Percentiles rank a stretch among this genome's conserved stretches.
phyloP scores from a whole-genome alignment of 2,888 invertebrate genomes.

The Lysandra bellargus region DNA sequence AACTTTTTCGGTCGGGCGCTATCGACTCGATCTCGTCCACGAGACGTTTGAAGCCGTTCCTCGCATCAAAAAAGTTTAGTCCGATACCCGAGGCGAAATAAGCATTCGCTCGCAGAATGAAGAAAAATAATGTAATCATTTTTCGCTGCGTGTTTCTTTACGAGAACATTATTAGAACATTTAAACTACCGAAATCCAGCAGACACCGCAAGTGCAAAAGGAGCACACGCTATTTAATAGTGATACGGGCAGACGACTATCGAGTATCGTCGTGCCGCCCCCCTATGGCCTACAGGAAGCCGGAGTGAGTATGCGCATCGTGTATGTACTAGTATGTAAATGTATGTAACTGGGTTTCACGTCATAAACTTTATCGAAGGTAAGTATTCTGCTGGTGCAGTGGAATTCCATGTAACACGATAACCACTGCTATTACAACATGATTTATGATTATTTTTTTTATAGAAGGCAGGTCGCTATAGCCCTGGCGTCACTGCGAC shows the following conservation, averaged over 20 bases:
- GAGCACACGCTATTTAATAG: background rate
- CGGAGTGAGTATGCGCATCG: background rate
- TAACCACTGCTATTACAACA: background rate
- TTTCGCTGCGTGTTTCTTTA: background rate
- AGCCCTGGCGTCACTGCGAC: too few relatives aligned
- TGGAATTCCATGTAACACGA: background rate
- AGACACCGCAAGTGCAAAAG: background rate
- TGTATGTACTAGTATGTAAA: background rate
- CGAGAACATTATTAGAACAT: background rate
- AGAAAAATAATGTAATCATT: background rate
- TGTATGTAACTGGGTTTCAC: constrained; percentile 15
- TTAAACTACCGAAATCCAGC: background rate
- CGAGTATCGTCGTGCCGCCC: background rate
- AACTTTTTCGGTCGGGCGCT: constrained; percentile 37
- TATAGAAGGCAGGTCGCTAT: too few relatives aligned
- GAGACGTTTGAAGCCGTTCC: constrained; percentile 50
- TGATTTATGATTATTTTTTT: background rate
- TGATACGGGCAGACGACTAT: background rate
- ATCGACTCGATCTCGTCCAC: constrained; percentile 48
- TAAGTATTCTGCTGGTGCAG: constrained; percentile 9
- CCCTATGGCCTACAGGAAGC: constrained; percentile 1
- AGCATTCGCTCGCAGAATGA: constrained; percentile 36
- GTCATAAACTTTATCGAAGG: constrained; percentile 22
- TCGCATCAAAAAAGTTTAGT: constrained; percentile 47
- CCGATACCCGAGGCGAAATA: constrained; percentile 40